Base-by-base conservation (phyloP, 2,797 vertebrate species). In the Alfaro cultratus region DNA sequence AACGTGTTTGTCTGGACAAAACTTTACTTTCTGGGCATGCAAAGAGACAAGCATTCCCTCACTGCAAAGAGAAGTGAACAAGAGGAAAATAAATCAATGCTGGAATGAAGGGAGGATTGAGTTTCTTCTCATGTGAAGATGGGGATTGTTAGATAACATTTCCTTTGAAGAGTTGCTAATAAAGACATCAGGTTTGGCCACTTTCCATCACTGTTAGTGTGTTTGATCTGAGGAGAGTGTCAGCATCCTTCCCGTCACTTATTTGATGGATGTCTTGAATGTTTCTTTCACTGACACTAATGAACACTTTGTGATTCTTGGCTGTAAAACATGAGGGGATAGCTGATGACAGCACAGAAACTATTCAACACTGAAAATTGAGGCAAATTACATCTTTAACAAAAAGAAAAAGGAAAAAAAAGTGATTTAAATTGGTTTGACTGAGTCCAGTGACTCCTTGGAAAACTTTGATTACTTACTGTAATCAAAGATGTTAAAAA, bases 241-340 rank as follows among this genome's bases (percentile, higher is more conserved):
- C 60, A 1, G 23, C 0, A n/a, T 29, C 49, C 67, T 86, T 85
- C 57, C 81, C 49, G 77, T 74, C 70, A 78, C 73, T 31, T 62
- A 7, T 43, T 39, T 49, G 84, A 83, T 4, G 64, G 83, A 7
- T 13, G 60, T 74, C 55, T 5, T 72, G 12, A 45, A 43, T n/a
- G 41, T 49, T 67, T 15, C 36, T 60, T 46, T 71, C 55, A 72
- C 64, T 79, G 79, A 85, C 80, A 77, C 75, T 72, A 75, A 83
- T 75, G 9, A 18, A 5, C 73, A 29, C 62, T 49, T 57, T 80
- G 83, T 79, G 78, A 80, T 78, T 76, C n/a, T 45, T 79, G 47
- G 8, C 75, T 16, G 76, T 34, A 43, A 74, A 47, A 82, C 43
- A 78, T 16, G 36, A 80, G 77, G 34, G 31, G 62, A 21, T 53